Evolutionary conservation across 92 coral and sea anemone genomes (phyloP), one percentile per base, ranked within the genome.

Genomic region (Porites evermanni): DNA sequence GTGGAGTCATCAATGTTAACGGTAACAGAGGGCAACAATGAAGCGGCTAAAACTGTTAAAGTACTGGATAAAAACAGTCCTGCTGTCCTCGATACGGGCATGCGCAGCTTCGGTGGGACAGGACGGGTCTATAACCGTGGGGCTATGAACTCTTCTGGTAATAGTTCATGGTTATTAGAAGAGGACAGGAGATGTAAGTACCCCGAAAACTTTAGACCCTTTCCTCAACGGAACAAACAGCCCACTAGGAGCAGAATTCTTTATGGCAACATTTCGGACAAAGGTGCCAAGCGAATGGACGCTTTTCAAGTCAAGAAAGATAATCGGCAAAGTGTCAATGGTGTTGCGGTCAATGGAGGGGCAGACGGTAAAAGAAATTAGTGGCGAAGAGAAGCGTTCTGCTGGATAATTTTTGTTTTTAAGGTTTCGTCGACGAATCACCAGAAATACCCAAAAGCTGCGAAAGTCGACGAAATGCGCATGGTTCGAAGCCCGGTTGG

Each of bases 191-290:
- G 93, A 66, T 97, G 94, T 53, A 91, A 89, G 1, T 97, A 97
- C 78, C 99, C 99, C 50, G 82, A 89, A 16, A 95, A 97, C 70
- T 97, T 97, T 67, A 90, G 82, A 26, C 99, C 99, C 6, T 97
- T 97, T 63, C 98, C 99, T 14, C 98, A 94, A 81, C 82, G 95
- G 51, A 92, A 88, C 79, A 93, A 92, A 76, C 84, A 82, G 53
- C 87, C 91, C 0, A 86, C 80, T 13, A 90, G 98, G 64, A 95
- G 98, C 67, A 88, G 93, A 66, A 91, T 97, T 74, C 88, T 97
- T 7, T 97, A 97, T 80, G 94, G 95, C 19, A 93, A 93, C 66
- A 79, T 94, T 73, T 90, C 97, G 24, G 93, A 88, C 26, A 91
- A 89, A 53, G 98, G 98, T 9, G 86, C 89, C 1, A 97, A 88